Evolutionary conservation across 2,113 vertebrate genomes (phyloP).

Genomic region (Egretta garzetta): DNA sequence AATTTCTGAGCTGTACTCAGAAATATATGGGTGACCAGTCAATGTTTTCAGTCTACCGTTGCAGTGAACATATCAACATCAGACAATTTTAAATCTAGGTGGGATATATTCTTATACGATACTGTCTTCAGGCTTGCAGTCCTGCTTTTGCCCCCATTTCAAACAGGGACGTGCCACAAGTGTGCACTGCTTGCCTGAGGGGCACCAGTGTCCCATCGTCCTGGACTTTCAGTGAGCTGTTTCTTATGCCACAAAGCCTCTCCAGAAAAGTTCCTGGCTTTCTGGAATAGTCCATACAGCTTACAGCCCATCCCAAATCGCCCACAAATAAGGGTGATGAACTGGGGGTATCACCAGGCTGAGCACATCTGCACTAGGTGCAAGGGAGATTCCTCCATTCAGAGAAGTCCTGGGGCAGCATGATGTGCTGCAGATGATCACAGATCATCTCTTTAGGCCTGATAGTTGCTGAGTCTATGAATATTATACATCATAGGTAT

Average conservation of each 20-base stretch:
- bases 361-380: neutral
- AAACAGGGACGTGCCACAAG: neutral
- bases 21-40: neutral
- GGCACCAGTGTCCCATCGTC: neutral
- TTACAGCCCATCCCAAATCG: neutral
- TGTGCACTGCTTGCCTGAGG: neutral
- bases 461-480: neutral
- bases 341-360: neutral
- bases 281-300: neutral
- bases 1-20: neutral
- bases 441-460: neutral
- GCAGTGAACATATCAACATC: neutral
- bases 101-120: too few species aligned
- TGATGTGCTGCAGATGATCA: neutral
- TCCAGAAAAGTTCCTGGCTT: neutral
- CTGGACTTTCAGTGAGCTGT: neutral
- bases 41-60: neutral
- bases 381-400: neutral
- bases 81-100: neutral
- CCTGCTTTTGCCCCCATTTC: neutral
- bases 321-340: neutral
- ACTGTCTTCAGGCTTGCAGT: neutral
- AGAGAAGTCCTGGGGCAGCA: neutral
- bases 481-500: neutral
- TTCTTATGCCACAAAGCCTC: neutral